phyloP scores from a whole-genome alignment of 1,140 invertebrate species.

The Pogonomyrmex californicus region DNA sequence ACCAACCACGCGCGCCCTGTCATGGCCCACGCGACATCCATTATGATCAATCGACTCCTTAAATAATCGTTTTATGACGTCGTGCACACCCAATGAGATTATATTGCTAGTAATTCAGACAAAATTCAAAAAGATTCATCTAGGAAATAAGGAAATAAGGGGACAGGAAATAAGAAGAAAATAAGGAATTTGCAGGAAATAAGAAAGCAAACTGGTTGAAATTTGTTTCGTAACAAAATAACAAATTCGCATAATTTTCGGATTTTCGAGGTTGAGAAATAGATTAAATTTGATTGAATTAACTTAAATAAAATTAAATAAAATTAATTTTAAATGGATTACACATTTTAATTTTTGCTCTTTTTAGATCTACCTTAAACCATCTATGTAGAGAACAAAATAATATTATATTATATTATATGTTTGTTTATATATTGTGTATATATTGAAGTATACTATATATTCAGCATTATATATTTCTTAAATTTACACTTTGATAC shows the following conservation, averaged over 20 bases:
- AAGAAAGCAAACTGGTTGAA: too few species aligned
- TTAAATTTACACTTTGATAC: conserved; percentile 15
- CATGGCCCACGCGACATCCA: conserved; percentile 80
- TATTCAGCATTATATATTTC: conserved; percentile 15
- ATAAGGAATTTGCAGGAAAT: background rate
- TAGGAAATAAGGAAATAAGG: background rate
- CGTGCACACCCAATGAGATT: conserved; percentile 44
- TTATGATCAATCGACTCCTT: conserved; percentile 74
- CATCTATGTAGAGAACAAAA: background rate
- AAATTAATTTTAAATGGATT: background rate
- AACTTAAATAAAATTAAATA: background rate
- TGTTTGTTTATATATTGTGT: background rate
- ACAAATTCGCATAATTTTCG: background rate
- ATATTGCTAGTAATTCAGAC: conserved; percentile 61
- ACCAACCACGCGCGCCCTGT: conserved; percentile 79
- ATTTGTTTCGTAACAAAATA: background rate
- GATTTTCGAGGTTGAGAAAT: background rate
- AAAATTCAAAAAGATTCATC: conserved; percentile 42
- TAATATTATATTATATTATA: background rate
- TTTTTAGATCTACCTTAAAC: background rate
- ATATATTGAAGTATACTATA: background rate
- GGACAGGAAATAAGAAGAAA: too few species aligned
- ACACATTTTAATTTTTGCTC: too few species aligned
- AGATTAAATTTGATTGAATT: background rate
- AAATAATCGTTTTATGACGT: conserved; percentile 66